A percentile compares a stretch with the other conserved stretches of the same genome.
phyloP scores from a whole-genome alignment of 2,888 invertebrate species.

The Oscheius sp. region DNA sequence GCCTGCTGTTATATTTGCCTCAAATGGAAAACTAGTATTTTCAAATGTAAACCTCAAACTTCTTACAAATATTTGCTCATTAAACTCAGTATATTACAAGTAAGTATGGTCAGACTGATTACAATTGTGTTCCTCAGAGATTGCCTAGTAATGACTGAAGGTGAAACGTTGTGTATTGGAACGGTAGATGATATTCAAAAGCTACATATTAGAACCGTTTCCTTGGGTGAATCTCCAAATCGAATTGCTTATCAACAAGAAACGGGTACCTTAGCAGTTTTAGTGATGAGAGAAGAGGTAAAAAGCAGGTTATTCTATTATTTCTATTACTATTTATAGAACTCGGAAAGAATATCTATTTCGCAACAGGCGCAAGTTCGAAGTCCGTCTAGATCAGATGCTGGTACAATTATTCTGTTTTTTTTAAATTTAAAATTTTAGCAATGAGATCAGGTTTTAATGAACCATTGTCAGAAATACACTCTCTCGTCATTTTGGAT shows the following conservation, averaged over 20 bases:
- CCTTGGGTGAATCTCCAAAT: constrained; percentile 88
- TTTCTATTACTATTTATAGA: constrained; percentile 17
- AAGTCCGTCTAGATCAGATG: constrained; percentile 87
- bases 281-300: constrained; percentile 88
- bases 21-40: constrained; percentile 73
- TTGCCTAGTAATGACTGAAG: constrained; percentile 84
- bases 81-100: constrained; percentile 92
- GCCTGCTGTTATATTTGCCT: constrained; percentile 90
- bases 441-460: not conserved
- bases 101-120: constrained; percentile 34
- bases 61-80: constrained; percentile 94
- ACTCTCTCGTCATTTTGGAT: constrained; percentile 86
- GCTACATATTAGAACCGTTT: constrained; percentile 78
- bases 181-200: constrained; percentile 68
- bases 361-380: constrained; percentile 86
- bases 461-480: constrained; percentile 72
- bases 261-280: constrained; percentile 89
- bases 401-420: constrained; percentile 70
- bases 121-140: no score
- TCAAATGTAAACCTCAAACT: constrained; percentile 74
- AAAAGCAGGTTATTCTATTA: not conserved
- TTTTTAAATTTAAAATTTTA: not conserved
- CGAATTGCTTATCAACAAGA: constrained; percentile 87
- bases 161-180: constrained; percentile 84
- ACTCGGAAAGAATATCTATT: constrained; percentile 9